These are phyloP conservation scores for Polymixis flavicincta DNA, from an alignment of 2,888 invertebrate genomes.

Conservation along the genomic window DNA sequence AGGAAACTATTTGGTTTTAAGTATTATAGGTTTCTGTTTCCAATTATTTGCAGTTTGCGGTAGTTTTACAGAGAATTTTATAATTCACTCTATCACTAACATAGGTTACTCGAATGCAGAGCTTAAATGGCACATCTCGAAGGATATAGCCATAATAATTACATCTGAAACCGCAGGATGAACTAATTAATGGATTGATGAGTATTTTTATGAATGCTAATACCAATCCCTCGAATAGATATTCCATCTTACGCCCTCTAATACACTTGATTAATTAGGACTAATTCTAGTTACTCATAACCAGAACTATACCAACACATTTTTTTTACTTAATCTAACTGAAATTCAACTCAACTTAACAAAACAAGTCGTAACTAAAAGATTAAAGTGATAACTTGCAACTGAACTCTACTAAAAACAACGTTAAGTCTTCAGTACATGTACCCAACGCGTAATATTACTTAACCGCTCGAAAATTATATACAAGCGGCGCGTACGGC, in stretches of 20 bases:
- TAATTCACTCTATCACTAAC: not conserved
- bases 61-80: not conserved
- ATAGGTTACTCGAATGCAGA: not conserved
- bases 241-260: not conserved
- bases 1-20: conserved; percentile 1
- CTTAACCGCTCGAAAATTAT: conserved; percentile 86
- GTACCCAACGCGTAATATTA: conserved; percentile 79
- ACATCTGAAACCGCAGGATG: not conserved
- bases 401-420: conserved; percentile 70
- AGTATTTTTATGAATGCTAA: conserved; percentile 22
- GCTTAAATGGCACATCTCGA: conserved; percentile 11
- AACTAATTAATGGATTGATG: conserved; percentile 23
- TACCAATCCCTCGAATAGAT: conserved; percentile 16
- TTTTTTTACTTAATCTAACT: not conserved
- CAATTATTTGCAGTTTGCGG: not conserved
- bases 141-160: conserved; percentile 16
- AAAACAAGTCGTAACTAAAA: conserved; percentile 51
- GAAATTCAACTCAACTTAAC: conserved; percentile 31
- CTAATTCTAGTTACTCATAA: not conserved
- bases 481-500: conserved; percentile 84
- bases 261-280: conserved; percentile 27
- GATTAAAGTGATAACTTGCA: conserved; percentile 57
- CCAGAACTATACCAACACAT: not conserved
- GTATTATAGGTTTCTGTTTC: not conserved
- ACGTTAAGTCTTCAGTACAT: conserved; percentile 65